These are phyloP conservation scores for Collichthys lucidus DNA, from an alignment of 2,113 vertebrate species.

Conservation along the genomic window DNA sequence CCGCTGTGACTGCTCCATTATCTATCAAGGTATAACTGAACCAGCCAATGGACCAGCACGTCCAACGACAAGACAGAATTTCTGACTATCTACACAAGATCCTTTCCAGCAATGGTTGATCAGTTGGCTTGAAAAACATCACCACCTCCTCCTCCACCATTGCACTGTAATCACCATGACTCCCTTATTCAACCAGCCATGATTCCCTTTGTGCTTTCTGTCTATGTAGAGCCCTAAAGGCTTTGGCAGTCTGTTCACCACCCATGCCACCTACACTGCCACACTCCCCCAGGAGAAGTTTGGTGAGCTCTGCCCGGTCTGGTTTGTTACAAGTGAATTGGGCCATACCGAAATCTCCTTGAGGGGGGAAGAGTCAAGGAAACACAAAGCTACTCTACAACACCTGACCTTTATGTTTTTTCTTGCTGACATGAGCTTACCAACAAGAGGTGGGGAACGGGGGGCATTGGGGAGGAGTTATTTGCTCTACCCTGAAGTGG, in stretches of 20 bases:
- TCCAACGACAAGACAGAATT: no score
- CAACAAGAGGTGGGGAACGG: slow-evolving; percentile 39
- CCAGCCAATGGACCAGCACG: background rate
- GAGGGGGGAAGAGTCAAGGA: slow-evolving; percentile 46
- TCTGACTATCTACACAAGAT: slow-evolving; percentile 16
- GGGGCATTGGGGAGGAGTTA: background rate
- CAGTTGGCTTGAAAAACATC: slow-evolving; percentile 26
- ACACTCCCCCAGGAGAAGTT: slow-evolving; percentile 44
- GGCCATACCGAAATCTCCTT: slow-evolving; percentile 65
- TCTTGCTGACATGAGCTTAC: slow-evolving; percentile 49
- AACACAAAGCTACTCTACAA: slow-evolving; percentile 56
- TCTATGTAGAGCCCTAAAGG: slow-evolving; percentile 49
- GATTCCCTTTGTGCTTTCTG: slow-evolving; percentile 63
- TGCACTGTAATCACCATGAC: slow-evolving; percentile 3
- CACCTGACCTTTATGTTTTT: slow-evolving; percentile 71
- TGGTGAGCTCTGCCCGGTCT: slow-evolving; percentile 29
- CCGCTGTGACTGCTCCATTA: slow-evolving; percentile 33
- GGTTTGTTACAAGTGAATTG: slow-evolving; percentile 61
- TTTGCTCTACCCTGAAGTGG: slow-evolving; percentile 55
- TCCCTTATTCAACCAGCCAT: slow-evolving; percentile 44
- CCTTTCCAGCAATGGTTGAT: slow-evolving; percentile 2
- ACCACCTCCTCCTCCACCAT: slow-evolving; percentile 23
- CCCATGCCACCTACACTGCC: slow-evolving; percentile 32
- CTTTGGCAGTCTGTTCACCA: slow-evolving; percentile 54
- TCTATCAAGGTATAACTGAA: slow-evolving; percentile 27